Base-by-base conservation (phyloP, 2,888 invertebrate species). In the Acleris cristana region DNA sequence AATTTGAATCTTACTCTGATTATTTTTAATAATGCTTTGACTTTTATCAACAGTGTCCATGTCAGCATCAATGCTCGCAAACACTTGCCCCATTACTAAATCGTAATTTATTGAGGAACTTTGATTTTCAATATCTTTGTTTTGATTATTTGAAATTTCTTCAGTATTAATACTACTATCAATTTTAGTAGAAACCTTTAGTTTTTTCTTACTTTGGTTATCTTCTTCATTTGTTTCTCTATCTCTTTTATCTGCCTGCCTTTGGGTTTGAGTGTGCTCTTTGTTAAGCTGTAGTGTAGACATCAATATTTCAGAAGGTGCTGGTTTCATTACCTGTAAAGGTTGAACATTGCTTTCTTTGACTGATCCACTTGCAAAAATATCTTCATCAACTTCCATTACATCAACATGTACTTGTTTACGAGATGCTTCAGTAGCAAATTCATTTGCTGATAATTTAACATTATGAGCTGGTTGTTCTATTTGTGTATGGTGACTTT, bases 31-130 rank as follows among this genome's bases (percentile, higher is more conserved):
- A 30, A 71, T 58, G 45, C 76, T 75, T 67, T 81, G 79, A 57
- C 74, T 78, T 71, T 82, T 80, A 64, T 76, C 79, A 69, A 72
- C 76, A 19, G 77, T 77, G 73, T 55, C 78, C 63, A 90, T 87
- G 69, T 92, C 91, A 48, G 86, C 86, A 78, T 92, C 88, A 77
- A 90, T 91, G 69, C 78, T 88, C 51, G 88, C 89, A 80, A 90
- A 90, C 10, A 88, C 90, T 76, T 87, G 83, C 19, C 81, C 82
- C 82, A 91, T 88, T 34, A 90, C 76, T 30, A 76, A 76, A 75
- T 92, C 90, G 78, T 91, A 91, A 69, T 84, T 88, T 45, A 84
- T 79, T 49, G 80, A 73, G 72, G 89, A 88, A 80, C 84, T 89
- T 40, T 86, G 82, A 62, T 75, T 72, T 67, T 74, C 76, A 16